Conservation (phyloP, 2,113 vertebrate species). For the Accipiter cooperii region DNA sequence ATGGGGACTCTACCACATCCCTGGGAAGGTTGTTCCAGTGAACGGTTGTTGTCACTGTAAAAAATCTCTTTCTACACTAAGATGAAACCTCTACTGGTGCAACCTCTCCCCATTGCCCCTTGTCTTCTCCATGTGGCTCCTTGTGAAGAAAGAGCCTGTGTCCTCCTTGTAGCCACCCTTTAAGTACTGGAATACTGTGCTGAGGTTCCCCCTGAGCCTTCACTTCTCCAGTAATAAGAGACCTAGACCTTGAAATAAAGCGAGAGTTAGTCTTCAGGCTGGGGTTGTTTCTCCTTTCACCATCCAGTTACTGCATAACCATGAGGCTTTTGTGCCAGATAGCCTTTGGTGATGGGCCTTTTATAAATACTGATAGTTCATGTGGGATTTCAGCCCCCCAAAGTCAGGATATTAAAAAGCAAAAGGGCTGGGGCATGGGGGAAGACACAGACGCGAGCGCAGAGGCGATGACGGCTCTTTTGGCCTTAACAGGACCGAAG, state of each 20-base stretch:
- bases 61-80: not conserved
- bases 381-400: not conserved
- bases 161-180: not conserved
- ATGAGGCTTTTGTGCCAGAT: not conserved
- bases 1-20: no score
- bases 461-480: not conserved
- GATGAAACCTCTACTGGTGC: not conserved
- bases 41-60: not conserved
- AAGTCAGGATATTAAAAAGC: not conserved
- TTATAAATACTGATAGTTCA: not conserved
- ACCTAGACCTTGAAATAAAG: not conserved
- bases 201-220: not conserved
- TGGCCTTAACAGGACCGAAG: no score
- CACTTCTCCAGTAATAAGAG: not conserved
- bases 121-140: not conserved
- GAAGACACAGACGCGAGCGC: not conserved
- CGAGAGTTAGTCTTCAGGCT: not conserved
- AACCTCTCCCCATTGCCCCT: not conserved
- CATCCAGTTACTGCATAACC: not conserved
- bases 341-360: not conserved
- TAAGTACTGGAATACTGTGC: not conserved
- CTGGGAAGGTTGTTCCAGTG: not conserved
- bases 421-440: not conserved
- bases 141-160: not conserved
- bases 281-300: not conserved